These are phyloP conservation scores for Lepas anatifera DNA, from an alignment of 2,888 invertebrate species.

Conservation along the genomic window DNA sequence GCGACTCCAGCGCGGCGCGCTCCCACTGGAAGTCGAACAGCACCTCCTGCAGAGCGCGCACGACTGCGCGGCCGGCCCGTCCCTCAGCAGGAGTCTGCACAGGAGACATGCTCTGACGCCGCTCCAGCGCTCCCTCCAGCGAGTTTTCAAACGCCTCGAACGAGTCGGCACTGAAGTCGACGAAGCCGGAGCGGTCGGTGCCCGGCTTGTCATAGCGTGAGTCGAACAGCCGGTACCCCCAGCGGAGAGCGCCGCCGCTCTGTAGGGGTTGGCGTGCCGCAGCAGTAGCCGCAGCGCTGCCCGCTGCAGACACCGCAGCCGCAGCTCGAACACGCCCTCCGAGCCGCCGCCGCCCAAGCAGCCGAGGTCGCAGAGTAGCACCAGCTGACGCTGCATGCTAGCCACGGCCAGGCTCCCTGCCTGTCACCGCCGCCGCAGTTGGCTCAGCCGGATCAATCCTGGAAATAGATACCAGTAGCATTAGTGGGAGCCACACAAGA, in stretches of 20 bases:
- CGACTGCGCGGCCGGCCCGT: background rate
- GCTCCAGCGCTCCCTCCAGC: constrained; percentile 1
- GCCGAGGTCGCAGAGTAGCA: background rate
- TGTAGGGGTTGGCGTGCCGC: background rate
- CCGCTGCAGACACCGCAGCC: background rate
- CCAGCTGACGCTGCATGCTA: background rate
- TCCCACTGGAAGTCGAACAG: background rate
- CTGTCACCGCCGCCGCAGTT: too few relatives aligned
- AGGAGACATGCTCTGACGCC: background rate
- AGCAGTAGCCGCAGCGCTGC: background rate
- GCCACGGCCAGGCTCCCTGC: too few relatives aligned
- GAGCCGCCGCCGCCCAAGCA: background rate
- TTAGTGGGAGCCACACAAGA: too few relatives aligned
- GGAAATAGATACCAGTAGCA: too few relatives aligned
- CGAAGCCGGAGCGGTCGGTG: background rate
- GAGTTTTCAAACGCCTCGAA: constrained; percentile 4
- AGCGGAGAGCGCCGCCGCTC: background rate
- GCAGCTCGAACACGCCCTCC: background rate
- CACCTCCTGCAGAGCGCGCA: constrained; percentile 1
- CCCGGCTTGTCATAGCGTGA: background rate
- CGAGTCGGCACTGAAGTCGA: background rate
- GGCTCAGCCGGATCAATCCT: too few relatives aligned
- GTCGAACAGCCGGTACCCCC: background rate
- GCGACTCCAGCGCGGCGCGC: constrained; percentile 1
- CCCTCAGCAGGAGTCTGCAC: too few relatives aligned